These are phyloP conservation scores for Adelphocoris suturalis DNA, from an alignment of 2,888 invertebrate species.

Conservation along the genomic window DNA sequence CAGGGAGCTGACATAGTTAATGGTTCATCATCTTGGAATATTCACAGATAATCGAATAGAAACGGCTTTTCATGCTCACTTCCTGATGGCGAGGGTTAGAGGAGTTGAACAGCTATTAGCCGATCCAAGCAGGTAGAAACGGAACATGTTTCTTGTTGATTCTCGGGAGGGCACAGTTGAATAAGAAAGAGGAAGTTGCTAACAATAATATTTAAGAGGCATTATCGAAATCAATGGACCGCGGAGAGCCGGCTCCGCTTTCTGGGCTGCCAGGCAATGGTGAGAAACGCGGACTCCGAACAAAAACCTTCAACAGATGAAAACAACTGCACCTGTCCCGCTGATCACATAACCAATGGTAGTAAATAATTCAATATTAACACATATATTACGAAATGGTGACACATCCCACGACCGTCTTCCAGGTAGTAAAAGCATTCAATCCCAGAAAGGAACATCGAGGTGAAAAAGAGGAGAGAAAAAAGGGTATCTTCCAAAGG, in stretches of 20 bases:
- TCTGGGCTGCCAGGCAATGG: slow-evolving; percentile 29
- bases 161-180: slow-evolving; percentile 28
- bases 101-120: slow-evolving; percentile 5
- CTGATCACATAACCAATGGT: slow-evolving; percentile 56
- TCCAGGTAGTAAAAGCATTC: slow-evolving; percentile 61
- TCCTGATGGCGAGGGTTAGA: not conserved
- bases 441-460: slow-evolving; percentile 31
- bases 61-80: slow-evolving; percentile 20
- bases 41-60: not conserved
- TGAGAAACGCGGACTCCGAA: slow-evolving; percentile 49
- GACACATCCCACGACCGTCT: slow-evolving; percentile 64
- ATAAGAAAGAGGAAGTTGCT: slow-evolving; percentile 39
- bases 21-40: no score
- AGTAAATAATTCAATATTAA: slow-evolving; percentile 70
- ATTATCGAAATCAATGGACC: slow-evolving; percentile 65
- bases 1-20: no score
- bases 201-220: slow-evolving; percentile 50
- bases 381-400: slow-evolving; percentile 61
- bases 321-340: slow-evolving; percentile 62
- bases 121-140: slow-evolving; percentile 17
- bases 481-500: slow-evolving; percentile 44
- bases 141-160: slow-evolving; percentile 41
- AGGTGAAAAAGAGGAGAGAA: slow-evolving; percentile 24
- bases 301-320: slow-evolving; percentile 57
- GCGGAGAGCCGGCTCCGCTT: slow-evolving; percentile 50